A percentile compares a stretch with the other conserved stretches of the same genome.
phyloP scores from a whole-genome alignment of 2,888 invertebrate genomes.

The Linnaemya vulpina region DNA sequence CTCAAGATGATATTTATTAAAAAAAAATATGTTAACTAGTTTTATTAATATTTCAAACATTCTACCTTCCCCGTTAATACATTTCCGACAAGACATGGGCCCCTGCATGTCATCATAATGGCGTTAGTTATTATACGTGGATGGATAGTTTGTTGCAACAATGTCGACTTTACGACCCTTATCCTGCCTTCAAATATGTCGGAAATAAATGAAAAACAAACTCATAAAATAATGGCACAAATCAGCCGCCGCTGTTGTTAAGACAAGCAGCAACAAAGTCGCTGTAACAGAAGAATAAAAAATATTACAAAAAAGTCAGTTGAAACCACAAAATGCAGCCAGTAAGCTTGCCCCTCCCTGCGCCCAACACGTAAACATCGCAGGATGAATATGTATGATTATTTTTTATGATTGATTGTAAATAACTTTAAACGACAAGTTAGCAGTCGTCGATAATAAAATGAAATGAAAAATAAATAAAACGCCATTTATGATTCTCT shows the following conservation, averaged over 20 bases:
- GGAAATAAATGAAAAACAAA: slow-evolving; percentile 15
- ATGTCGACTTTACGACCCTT: slow-evolving; percentile 58
- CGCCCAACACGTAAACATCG: slow-evolving; percentile 2
- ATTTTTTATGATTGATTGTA: slow-evolving; percentile 71
- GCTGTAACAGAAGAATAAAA: background rate
- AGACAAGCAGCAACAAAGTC: slow-evolving; percentile 61
- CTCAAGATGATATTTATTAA: too few relatives aligned
- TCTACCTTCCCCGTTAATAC: slow-evolving; percentile 3
- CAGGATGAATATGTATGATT: background rate
- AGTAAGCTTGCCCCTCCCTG: slow-evolving; percentile 32
- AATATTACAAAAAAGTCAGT: background rate
- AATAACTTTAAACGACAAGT: slow-evolving; percentile 70
- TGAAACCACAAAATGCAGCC: slow-evolving; percentile 11
- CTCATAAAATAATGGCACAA: slow-evolving; percentile 49
- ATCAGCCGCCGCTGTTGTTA: slow-evolving; percentile 42
- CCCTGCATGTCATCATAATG: slow-evolving; percentile 37
- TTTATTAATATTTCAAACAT: background rate
- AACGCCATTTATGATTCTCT: slow-evolving; percentile 28
- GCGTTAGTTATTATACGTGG: slow-evolving; percentile 59
- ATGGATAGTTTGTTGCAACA: slow-evolving; percentile 65
- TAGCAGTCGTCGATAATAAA: slow-evolving; percentile 68
- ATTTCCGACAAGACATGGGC: background rate
- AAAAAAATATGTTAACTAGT: rapidly evolving
- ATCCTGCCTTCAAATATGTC: slow-evolving; percentile 61
- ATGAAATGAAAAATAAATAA: slow-evolving; percentile 40